phyloP scores from a whole-genome alignment of 2,113 vertebrate genomes.

The Grallaria varia region DNA sequence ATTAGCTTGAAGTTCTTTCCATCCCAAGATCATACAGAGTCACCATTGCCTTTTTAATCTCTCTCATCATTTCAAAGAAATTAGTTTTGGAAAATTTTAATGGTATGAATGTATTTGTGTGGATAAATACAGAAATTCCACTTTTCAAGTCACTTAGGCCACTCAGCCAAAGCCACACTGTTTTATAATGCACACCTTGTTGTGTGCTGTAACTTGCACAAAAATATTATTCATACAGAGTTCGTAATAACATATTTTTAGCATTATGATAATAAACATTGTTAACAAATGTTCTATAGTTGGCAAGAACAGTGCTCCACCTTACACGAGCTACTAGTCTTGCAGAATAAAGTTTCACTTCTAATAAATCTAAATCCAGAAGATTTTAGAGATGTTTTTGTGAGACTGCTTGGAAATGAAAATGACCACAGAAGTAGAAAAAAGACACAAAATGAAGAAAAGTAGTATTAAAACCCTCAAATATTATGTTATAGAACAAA shows the following conservation, averaged over 20 bases:
- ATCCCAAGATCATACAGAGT: neutral
- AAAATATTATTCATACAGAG: constrained; percentile 65
- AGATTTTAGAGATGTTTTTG: constrained; percentile 24
- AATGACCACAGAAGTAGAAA: neutral
- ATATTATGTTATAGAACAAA: neutral
- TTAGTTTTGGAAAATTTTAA: constrained; percentile 25
- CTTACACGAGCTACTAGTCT: constrained; percentile 19
- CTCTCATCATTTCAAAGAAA: neutral
- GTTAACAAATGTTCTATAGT: constrained; percentile 53
- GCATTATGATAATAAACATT: constrained; percentile 73
- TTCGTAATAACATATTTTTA: constrained; percentile 67
- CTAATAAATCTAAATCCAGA: constrained; percentile 31
- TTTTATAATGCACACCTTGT: constrained; percentile 69
- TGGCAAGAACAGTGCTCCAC: constrained; percentile 1
- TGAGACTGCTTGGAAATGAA: neutral
- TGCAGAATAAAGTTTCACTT: constrained; percentile 57
- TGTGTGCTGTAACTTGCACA: constrained; percentile 35
- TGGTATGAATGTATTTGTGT: constrained; percentile 23
- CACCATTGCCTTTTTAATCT: neutral
- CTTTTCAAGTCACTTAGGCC: constrained; percentile 37
- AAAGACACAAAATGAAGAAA: neutral
- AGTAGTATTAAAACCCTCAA: neutral
- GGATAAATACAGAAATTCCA: constrained; percentile 43
- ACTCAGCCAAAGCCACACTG: neutral
- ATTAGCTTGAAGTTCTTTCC: neutral